Percentiles rank a stretch among this genome's conserved stretches.
These are phyloP conservation scores for Andrena camellia DNA, from an alignment of 2,888 invertebrate species.

Conservation along the genomic window DNA sequence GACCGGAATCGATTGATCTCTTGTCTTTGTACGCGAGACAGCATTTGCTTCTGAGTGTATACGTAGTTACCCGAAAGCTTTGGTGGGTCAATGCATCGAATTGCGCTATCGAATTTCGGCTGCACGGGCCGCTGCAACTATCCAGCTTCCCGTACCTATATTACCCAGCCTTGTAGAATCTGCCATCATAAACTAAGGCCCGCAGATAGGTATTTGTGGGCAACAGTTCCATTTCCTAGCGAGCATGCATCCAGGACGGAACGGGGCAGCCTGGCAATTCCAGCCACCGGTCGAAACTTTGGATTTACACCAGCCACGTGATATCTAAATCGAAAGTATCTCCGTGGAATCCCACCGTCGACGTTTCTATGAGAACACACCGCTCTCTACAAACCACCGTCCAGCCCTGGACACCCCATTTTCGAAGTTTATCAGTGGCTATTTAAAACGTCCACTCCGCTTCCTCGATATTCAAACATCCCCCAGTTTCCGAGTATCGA, in stretches of 20 bases:
- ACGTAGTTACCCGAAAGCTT: conserved; percentile 61
- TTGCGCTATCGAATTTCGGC: conserved; percentile 69
- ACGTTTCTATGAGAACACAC: not conserved
- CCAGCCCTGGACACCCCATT: too few relatives aligned
- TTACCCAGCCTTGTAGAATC: conserved; percentile 55
- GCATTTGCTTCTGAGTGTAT: conserved; percentile 65
- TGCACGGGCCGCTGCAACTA: conserved; percentile 50
- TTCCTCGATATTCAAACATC: not conserved
- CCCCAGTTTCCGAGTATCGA: not conserved
- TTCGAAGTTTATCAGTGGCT: not conserved
- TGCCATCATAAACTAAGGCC: conserved; percentile 51
- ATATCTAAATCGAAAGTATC: conserved; percentile 31
- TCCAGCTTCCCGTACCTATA: conserved; percentile 52
- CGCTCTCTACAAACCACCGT: too few relatives aligned
- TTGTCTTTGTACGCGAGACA: conserved; percentile 69
- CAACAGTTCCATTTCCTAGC: conserved; percentile 60
- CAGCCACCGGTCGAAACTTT: conserved; percentile 42
- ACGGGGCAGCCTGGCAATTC: conserved; percentile 1
- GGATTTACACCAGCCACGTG: conserved; percentile 44
- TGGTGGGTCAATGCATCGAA: conserved; percentile 70
- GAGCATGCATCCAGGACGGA: conserved; percentile 32
- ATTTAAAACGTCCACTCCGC: not conserved
- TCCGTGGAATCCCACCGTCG: not conserved
- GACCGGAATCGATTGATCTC: conserved; percentile 68
- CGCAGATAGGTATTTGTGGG: conserved; percentile 59